Evolutionary conservation across 2,797 vertebrate species (phyloP), one percentile per base, ranked within the genome.

Genomic region (Mycteria americana): DNA sequence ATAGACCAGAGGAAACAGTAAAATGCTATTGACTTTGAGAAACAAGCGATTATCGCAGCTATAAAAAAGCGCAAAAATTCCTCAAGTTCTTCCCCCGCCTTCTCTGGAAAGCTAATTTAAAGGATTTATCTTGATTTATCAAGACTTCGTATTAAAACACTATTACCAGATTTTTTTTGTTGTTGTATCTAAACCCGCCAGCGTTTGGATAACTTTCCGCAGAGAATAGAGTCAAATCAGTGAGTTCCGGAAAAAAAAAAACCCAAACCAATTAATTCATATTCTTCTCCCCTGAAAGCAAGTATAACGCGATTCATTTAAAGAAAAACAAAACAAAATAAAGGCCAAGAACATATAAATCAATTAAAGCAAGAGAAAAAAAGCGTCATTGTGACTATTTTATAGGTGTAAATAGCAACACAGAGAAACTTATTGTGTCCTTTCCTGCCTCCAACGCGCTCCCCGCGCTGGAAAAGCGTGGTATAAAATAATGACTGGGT

Each of bases 21-120:
- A 96, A 97, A 96, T 90, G 90, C 94, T 85, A 75, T 93, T 96
- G 94, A 95, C 93, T 96, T 93, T 85, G 94, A 89, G 92, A 95
- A 96, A 94, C 57, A 78, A 91, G 76, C 80, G 79, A 89, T 95
- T 95, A 85, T 82, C 92, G 73, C 85, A 89, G 92, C 91, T 3
- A 84, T 92, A 94, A 94, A 94, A 81, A 75, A 64, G 39, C 73
- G 51, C 27, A 70, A 88, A 92, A 93, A 85, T 79, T 68, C 70
- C 89, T 31, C 7, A 93, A 95, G 90, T 88, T 89, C 88, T 91
- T 54, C 50, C 74, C 51, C 45, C 74, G 15, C 70, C 72, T 88
- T 81, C 81, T 86, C 60, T 64, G 77, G 31, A 69, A 93, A 77
- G 73, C 46, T 25, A 7, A 57, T 65, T 85, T 64, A 85, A 93